These are phyloP conservation scores for Notolepis coatsorum DNA, from an alignment of 2,797 vertebrate genomes.

Conservation along the genomic window DNA sequence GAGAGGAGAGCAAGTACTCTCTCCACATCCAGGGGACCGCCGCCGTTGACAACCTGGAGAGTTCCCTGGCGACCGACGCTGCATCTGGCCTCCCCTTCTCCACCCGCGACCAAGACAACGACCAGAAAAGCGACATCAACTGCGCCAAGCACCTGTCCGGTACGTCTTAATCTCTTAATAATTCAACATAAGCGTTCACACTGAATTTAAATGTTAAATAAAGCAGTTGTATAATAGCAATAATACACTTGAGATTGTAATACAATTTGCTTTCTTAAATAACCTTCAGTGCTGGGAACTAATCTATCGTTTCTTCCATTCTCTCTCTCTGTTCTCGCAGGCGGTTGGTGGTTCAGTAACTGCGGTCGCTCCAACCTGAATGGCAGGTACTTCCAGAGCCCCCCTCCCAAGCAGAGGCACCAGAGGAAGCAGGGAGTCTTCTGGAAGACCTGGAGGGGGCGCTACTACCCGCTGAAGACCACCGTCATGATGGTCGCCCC, in stretches of 20 bases:
- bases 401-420: slow-evolving; percentile 90
- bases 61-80: slow-evolving; percentile 76
- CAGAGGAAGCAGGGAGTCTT: slow-evolving; percentile 95
- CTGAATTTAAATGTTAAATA: too few species aligned
- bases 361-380: slow-evolving; percentile 95
- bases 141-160: slow-evolving; percentile 95
- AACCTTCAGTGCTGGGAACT: too few species aligned
- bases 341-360: slow-evolving; percentile 98
- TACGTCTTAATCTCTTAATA: slow-evolving; percentile 57
- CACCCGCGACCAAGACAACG: slow-evolving; percentile 92
- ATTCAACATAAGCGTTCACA: too few species aligned
- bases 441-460: slow-evolving; percentile 98
- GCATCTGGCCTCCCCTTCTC: slow-evolving; percentile 88
- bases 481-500: slow-evolving; percentile 91
- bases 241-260: too few species aligned
- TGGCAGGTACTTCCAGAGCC: slow-evolving; percentile 89
- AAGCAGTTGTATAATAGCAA: too few species aligned
- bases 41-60: slow-evolving; percentile 81
- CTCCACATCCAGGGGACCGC: slow-evolving; percentile 81
- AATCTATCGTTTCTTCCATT: slow-evolving; percentile 1
- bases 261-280: too few species aligned
- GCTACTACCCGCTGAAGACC: slow-evolving; percentile 92
- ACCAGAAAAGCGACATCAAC: slow-evolving; percentile 87
- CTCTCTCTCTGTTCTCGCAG: slow-evolving; percentile 74
- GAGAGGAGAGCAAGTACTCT: slow-evolving; percentile 86